Conservation (phyloP, 2,113 vertebrate genomes). For the Callionymus lyra region DNA sequence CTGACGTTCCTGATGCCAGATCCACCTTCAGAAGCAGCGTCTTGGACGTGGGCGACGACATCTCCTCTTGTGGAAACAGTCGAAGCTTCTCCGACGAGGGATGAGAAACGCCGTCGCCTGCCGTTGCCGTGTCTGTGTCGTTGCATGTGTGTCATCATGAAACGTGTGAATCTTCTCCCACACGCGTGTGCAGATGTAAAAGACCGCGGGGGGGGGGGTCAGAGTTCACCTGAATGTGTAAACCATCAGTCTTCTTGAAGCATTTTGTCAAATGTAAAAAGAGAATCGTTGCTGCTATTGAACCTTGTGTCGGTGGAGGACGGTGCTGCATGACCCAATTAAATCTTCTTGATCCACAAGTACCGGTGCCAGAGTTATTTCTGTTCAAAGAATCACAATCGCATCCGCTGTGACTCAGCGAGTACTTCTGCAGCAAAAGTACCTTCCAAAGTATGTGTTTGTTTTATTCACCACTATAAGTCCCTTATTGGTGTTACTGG, state of each 20-base stretch:
- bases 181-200: no score
- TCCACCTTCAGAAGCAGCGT: no score
- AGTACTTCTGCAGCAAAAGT: no score
- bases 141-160: conserved; percentile 30
- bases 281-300: conserved; percentile 24
- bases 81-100: no score
- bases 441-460: no score
- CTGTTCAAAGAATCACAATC: not conserved
- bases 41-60: no score
- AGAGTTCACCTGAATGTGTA: conserved; percentile 30
- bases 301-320: not conserved
- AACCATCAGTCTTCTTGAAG: conserved; percentile 7
- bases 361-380: not conserved
- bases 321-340: conserved; percentile 39
- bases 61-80: no score
- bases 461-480: no score
- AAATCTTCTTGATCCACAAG: conserved; percentile 18
- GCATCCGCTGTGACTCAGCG: not conserved
- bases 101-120: conserved; percentile 1
- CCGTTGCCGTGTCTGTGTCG: conserved; percentile 16
- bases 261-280: conserved; percentile 14
- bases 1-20: no score
- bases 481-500: no score
- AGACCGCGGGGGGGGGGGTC: no score
- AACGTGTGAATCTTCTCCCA: not conserved